Base-by-base conservation (phyloP, 1,140 invertebrate genomes). In the Helicoverpa zea region DNA sequence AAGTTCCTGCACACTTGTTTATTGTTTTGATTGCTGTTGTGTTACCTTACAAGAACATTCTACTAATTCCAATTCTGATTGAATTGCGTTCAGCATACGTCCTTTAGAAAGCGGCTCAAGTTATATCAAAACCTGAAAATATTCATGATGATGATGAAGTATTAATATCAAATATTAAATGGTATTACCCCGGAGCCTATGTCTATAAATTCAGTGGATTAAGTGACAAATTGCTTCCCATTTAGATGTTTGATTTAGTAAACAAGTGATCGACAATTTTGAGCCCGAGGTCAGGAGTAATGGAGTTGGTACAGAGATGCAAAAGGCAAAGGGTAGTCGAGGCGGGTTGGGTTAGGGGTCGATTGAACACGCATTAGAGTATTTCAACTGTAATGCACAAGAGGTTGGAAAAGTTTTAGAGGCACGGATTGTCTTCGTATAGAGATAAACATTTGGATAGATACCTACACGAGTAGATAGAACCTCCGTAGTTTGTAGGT, bases 201-300 rank as follows among this genome's bases (percentile, higher is more conserved):
- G 70, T 74, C 70, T 75, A 49, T 43, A 77, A 64, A 77, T 77
- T 64, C n/a, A 11, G 63, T 52, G 63, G 63, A 78, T 68, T 16
- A 68, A 68, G 30, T 68, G 76, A 47, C 51, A 78, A 68, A 68
- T 68, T 56, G 76, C 5, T 58, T 49, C n/a, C 76, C 18, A 58
- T 78, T 56, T 56, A 58, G 30, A 23, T 58, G n/a, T 47, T 56
- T 78, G 63, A 56, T 64, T 63, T 63, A 76, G 35, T 64, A 59
- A 59, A 59, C 56, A 64, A 77, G 18, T 47, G 63, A 68, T 79
- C 52, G 64, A 79, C 23, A 43, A 54, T 77, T 79, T 70, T 12
- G 29, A 29, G 43, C 56, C 23, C 43, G 29, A 52, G 74, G 61
- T 77, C 47, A 77, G 61, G n/a, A 29, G 18, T 77, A 77, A 77